Evolutionary conservation across 2,888 invertebrate genomes (phyloP).

Genomic region (Drosophila limbata): DNA sequence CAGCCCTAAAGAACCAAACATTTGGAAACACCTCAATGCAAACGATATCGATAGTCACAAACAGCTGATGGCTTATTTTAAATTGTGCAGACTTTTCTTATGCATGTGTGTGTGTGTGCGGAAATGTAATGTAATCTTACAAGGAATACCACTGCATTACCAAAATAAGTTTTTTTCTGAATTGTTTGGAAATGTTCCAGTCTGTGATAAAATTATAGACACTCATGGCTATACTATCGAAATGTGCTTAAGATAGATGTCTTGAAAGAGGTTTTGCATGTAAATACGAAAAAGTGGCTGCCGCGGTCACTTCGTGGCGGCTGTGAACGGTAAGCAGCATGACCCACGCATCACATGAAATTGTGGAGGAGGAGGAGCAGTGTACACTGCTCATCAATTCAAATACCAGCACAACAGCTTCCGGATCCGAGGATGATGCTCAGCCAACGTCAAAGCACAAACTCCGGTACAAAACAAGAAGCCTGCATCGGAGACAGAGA

Average conservation of each 20-base stretch:
- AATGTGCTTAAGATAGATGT: background rate
- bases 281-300: background rate
- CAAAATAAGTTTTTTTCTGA: background rate
- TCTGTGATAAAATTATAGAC: background rate
- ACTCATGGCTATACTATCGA: background rate
- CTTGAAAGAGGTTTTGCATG: conserved; percentile 9
- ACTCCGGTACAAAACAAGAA: conserved; percentile 24
- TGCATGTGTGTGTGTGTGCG: background rate
- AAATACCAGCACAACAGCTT: conserved; percentile 5
- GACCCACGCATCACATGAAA: conserved; percentile 15
- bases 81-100: background rate
- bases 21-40: background rate
- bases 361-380: conserved; percentile 46
- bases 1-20: background rate
- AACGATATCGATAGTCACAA: conserved; percentile 21
- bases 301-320: conserved; percentile 2
- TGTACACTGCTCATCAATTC: conserved; percentile 37
- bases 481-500: conserved; percentile 33
- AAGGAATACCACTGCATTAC: background rate
- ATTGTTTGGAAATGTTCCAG: background rate
- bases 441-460: conserved; percentile 17
- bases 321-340: conserved; percentile 20
- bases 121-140: conserved; percentile 29
- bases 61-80: conserved; percentile 31
- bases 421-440: conserved; percentile 36